Evolutionary conservation across 2,113 vertebrate species (phyloP).

Genomic region (Trichechus manatus): DNA sequence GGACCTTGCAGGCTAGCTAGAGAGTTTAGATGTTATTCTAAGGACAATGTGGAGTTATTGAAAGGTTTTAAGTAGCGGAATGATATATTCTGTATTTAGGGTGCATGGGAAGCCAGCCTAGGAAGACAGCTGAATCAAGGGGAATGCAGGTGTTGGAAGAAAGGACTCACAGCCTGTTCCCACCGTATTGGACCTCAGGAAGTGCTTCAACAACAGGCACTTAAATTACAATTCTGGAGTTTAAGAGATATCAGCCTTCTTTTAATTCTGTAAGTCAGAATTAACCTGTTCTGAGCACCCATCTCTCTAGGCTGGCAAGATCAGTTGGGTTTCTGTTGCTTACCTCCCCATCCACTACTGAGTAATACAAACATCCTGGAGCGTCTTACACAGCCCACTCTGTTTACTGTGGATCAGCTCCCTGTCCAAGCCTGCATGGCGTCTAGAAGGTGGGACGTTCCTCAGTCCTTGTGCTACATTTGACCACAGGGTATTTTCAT

Average conservation of each 20-base stretch:
- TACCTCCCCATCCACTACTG: neutral
- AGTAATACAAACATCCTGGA: neutral
- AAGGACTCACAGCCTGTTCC: neutral
- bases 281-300: neutral
- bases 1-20: neutral
- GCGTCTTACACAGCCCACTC: neutral
- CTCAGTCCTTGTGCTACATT: neutral
- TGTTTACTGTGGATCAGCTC: neutral
- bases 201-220: neutral
- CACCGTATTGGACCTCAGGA: neutral
- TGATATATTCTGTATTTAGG: neutral
- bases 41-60: neutral
- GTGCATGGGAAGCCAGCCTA: neutral
- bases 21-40: constrained; percentile 27
- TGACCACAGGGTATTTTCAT: neutral
- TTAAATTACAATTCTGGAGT: neutral
- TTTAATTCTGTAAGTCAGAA: neutral
- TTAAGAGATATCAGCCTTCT: neutral
- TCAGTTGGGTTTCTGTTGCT: neutral
- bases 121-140: neutral
- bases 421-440: neutral
- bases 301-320: neutral
- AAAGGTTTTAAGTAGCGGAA: neutral
- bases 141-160: neutral
- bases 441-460: neutral